Conservation (phyloP, 2,113 vertebrate genomes). For the Propithecus coquereli region DNA sequence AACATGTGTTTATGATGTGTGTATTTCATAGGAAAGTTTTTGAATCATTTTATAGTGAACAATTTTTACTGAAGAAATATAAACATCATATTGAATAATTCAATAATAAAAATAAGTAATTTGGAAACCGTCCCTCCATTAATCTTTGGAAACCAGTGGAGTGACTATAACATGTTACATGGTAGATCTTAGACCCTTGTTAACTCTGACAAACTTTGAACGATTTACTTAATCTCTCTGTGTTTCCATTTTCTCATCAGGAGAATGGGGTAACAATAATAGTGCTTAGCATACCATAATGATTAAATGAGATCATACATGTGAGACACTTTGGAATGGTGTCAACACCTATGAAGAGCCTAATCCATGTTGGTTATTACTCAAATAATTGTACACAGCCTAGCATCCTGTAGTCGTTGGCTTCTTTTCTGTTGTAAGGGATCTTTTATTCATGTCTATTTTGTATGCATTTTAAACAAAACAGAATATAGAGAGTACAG, state of each 20-base stretch:
- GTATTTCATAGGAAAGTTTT: not conserved
- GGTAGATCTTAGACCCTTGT: not conserved
- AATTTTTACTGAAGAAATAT: slow-evolving; percentile 11
- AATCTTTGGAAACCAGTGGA: not conserved
- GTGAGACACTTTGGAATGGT: not conserved
- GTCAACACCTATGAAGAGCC: not conserved
- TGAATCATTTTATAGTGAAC: not conserved
- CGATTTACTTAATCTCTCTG: not conserved
- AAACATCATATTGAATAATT: slow-evolving; percentile 11
- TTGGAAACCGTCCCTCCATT: not conserved
- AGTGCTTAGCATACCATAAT: not conserved
- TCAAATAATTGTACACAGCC: not conserved
- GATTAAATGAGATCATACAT: not conserved
- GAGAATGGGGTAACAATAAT: not conserved
- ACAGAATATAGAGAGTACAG: not conserved
- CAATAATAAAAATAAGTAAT: not conserved
- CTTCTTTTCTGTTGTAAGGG: not conserved
- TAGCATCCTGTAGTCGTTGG: not conserved
- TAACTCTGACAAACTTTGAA: not conserved
- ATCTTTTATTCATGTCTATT: not conserved
- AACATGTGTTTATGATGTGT: not conserved
- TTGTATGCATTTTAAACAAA: slow-evolving; percentile 5
- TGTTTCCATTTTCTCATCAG: not conserved
- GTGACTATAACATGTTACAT: not conserved
- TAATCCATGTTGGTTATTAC: not conserved